Evolutionary conservation across 2,113 vertebrate genomes (phyloP).

Genomic region (Eurypyga helias): DNA sequence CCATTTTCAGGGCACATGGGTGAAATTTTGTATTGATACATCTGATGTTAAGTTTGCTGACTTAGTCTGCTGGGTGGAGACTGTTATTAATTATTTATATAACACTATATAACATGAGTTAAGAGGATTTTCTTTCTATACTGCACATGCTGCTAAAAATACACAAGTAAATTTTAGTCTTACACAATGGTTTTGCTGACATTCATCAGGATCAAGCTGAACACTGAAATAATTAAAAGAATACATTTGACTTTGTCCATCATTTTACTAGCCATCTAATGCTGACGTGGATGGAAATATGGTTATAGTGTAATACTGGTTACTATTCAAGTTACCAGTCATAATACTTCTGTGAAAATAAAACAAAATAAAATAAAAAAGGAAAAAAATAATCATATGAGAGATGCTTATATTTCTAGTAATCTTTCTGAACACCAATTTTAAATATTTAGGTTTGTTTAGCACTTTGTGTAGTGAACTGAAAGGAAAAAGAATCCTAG

Average conservation of each 20-base stretch:
- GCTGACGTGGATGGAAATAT: background rate
- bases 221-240: background rate
- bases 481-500: fast-evolving
- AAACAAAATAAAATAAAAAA: background rate
- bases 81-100: background rate
- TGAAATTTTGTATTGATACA: background rate
- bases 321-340: background rate
- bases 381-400: background rate
- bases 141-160: background rate
- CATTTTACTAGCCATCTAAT: background rate
- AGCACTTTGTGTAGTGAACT: background rate
- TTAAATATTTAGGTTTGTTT: background rate
- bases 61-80: background rate
- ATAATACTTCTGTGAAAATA: background rate
- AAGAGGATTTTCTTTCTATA: background rate
- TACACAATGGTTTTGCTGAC: background rate
- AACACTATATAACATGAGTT: background rate
- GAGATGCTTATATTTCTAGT: background rate
- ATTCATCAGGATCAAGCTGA: background rate
- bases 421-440: background rate
- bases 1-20: background rate
- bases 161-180: background rate
- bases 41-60: background rate
- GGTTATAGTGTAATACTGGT: background rate
- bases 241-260: background rate